phyloP scores from a whole-genome alignment of 2,113 vertebrate genomes.

The Centropristis striata region DNA sequence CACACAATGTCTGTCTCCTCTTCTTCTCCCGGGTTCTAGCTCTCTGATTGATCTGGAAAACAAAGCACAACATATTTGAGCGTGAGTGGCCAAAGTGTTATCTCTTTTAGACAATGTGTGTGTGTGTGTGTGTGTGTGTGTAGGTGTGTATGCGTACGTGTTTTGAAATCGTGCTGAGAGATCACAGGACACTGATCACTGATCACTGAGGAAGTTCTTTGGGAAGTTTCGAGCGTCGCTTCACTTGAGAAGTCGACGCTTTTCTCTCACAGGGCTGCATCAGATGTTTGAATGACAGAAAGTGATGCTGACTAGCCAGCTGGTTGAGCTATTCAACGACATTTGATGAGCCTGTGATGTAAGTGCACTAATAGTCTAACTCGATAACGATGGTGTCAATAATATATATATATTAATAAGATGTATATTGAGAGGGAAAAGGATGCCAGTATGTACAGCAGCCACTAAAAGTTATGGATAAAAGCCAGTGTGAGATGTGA shows the following conservation, averaged over 20 bases:
- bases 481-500: constrained; percentile 36
- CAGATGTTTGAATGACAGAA: constrained; percentile 63
- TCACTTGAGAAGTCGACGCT: constrained; percentile 56
- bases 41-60: constrained; percentile 36
- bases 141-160: constrained; percentile 26
- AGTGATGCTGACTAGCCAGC: constrained; percentile 47
- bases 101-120: constrained; percentile 72
- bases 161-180: constrained; percentile 71
- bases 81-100: constrained; percentile 58
- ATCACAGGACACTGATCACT: constrained; percentile 52
- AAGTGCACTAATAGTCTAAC: constrained; percentile 78
- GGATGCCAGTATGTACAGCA: constrained; percentile 66
- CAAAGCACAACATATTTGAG: constrained; percentile 54
- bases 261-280: constrained; percentile 60
- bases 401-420: constrained; percentile 76
- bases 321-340: constrained; percentile 66
- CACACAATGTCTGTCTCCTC: constrained; percentile 23
- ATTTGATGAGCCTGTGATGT: constrained; percentile 66
- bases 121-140: constrained; percentile 36
- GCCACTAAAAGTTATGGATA: constrained; percentile 34
- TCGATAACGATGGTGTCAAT: constrained; percentile 63
- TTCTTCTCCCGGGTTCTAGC: constrained; percentile 6
- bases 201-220: constrained; percentile 55
- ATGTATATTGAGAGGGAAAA: constrained; percentile 63
- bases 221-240: constrained; percentile 51